These are phyloP conservation scores for Karalla daura DNA, from an alignment of 2,797 vertebrate species.

Conservation along the genomic window DNA sequence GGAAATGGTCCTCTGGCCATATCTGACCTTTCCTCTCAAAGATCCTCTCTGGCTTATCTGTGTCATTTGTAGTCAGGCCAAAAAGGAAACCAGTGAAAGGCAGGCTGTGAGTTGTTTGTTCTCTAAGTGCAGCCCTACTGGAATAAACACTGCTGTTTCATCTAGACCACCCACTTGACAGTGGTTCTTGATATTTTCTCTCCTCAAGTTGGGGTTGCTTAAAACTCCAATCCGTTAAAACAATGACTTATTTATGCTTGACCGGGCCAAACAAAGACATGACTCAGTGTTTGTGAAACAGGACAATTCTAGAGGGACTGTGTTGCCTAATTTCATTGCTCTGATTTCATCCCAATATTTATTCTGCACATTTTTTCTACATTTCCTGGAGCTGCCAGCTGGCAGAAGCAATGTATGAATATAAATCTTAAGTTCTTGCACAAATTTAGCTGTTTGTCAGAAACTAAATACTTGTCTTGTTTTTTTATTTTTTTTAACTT, in stretches of 20 bases:
- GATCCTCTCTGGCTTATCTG: neutral
- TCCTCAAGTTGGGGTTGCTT: neutral
- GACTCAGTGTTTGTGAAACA: neutral
- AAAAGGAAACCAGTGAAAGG: neutral
- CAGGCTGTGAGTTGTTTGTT: neutral
- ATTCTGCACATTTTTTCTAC: slow-evolving; percentile 12
- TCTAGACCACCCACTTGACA: neutral
- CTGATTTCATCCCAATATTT: slow-evolving; percentile 17
- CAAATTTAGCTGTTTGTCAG: neutral
- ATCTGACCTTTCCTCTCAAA: neutral
- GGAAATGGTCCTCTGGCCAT: neutral
- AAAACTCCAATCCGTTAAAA: slow-evolving; percentile 1
- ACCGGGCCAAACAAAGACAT: neutral
- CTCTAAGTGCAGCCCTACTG: neutral
- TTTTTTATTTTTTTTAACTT: neutral
- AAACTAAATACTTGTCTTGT: neutral
- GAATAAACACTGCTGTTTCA: neutral
- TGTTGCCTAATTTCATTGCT: slow-evolving; percentile 27
- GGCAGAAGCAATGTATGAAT: neutral
- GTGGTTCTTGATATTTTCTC: neutral
- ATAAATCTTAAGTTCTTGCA: neutral
- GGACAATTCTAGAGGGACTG: slow-evolving; percentile 2
- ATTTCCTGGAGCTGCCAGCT: neutral
- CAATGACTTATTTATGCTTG: slow-evolving; percentile 11
- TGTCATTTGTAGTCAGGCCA: neutral